Percentiles rank a stretch among this genome's conserved stretches.
Conservation (phyloP, 2,888 invertebrate genomes). For the Stratiomys singularior region DNA sequence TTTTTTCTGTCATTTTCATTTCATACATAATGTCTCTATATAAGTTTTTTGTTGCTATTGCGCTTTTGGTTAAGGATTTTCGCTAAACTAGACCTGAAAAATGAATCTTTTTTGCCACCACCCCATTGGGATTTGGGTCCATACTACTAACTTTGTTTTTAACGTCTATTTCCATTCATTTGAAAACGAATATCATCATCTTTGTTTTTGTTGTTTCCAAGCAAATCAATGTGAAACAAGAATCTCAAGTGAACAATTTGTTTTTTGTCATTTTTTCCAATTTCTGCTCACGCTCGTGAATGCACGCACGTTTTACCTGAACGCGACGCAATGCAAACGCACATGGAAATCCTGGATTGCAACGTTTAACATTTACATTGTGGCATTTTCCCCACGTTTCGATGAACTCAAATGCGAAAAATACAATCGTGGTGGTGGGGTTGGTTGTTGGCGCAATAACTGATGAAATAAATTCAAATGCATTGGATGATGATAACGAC, state of each 20-base stretch:
- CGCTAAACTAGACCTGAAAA: too few relatives aligned
- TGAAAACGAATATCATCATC: neutral
- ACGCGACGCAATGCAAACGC: neutral
- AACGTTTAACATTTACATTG: neutral
- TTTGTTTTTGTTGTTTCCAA: slow-evolving; percentile 43
- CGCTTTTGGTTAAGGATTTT: too few relatives aligned
- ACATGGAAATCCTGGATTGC: neutral
- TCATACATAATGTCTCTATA: neutral
- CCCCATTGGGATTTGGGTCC: neutral
- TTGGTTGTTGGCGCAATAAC: too few relatives aligned
- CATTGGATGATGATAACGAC: neutral
- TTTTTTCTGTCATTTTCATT: slow-evolving; percentile 14
- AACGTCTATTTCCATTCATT: neutral
- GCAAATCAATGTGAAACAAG: neutral
- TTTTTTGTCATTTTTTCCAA: slow-evolving; percentile 51
- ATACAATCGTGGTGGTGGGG: too few relatives aligned
- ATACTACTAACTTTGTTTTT: neutral
- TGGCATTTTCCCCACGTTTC: neutral
- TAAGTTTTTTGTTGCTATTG: slow-evolving; percentile 9
- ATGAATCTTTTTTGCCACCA: neutral
- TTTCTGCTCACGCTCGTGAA: neutral
- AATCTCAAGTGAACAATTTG: slow-evolving; percentile 49
- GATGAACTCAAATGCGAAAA: neutral
- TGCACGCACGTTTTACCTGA: neutral
- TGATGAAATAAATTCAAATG: too few relatives aligned